A percentile compares a stretch with the other conserved stretches of the same genome.
Conservation (phyloP, 92 coral and sea anemone genomes). For the Micromussa lordhowensis region DNA sequence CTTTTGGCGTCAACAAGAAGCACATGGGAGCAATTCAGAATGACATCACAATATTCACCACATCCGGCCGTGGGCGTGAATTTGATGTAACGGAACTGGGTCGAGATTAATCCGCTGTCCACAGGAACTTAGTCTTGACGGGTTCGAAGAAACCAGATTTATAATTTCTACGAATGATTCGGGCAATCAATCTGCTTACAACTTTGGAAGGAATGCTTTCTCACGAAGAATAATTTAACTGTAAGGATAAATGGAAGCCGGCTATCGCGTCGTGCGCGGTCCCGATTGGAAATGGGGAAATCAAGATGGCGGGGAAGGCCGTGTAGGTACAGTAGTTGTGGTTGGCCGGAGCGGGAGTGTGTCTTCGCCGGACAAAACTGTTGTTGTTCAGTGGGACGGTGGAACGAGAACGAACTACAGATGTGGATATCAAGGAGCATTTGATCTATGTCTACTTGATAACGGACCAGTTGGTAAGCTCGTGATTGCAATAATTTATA, state of each 20-base stretch:
- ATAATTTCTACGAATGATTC: slow-evolving; percentile 16
- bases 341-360: slow-evolving; percentile 77
- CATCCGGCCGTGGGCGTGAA: slow-evolving; percentile 19
- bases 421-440: slow-evolving; percentile 86
- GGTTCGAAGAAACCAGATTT: slow-evolving; percentile 30
- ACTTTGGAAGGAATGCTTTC: background rate
- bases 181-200: background rate
- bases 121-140: background rate
- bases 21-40: too few species aligned
- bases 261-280: slow-evolving; percentile 87
- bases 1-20: too few species aligned
- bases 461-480: slow-evolving; percentile 85
- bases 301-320: slow-evolving; percentile 98
- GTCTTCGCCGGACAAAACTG: slow-evolving; percentile 91
- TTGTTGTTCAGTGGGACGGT: slow-evolving; percentile 90
- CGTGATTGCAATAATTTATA: background rate
- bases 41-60: background rate
- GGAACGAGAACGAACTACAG: slow-evolving; percentile 89
- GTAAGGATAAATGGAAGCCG: slow-evolving; percentile 69
- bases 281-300: slow-evolving; percentile 88
- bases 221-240: background rate
- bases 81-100: slow-evolving; percentile 17
- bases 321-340: slow-evolving; percentile 85
- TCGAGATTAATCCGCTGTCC: slow-evolving; percentile 44
- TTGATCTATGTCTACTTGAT: slow-evolving; percentile 76